Evolutionary conservation across 37 sponge, comb jelly and placozoan species (phyloP).

Genomic region (Trichoplax adhaerens): DNA sequence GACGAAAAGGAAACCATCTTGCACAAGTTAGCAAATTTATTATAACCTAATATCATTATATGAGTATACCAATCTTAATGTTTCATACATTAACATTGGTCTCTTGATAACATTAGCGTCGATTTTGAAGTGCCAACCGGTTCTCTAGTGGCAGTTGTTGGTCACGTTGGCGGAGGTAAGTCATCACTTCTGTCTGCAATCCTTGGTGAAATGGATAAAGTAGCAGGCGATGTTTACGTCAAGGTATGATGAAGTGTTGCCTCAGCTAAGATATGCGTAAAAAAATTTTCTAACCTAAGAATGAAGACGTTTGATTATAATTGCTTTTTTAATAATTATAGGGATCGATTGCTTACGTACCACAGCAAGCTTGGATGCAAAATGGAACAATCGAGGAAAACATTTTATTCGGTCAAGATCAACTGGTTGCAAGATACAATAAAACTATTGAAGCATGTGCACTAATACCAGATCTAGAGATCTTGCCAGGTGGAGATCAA

Average conservation of each 20-base stretch:
- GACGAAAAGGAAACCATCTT: too few species aligned
- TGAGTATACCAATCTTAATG: too few species aligned
- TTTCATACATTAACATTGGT: too few species aligned
- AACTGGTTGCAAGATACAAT: slow-evolving; percentile 31
- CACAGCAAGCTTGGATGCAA: slow-evolving; percentile 95
- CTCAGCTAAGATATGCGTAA: too few species aligned
- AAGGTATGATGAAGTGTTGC: too few species aligned
- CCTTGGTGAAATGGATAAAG: slow-evolving; percentile 93
- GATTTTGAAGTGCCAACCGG: slow-evolving; percentile 66
- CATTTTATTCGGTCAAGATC: slow-evolving; percentile 69
- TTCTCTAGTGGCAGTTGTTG: slow-evolving; percentile 85
- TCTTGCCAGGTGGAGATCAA: slow-evolving; percentile 88
- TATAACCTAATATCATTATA: too few species aligned
- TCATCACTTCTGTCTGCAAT: slow-evolving; percentile 86
- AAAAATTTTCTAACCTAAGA: too few species aligned
- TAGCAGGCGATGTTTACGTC: slow-evolving; percentile 35
- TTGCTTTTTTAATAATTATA: slow-evolving; percentile 2
- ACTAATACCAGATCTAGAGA: slow-evolving; percentile 75
- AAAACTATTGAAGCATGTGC: slow-evolving; percentile 63
- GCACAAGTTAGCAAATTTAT: too few species aligned
- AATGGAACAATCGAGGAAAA: slow-evolving; percentile 84
- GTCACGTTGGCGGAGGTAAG: slow-evolving; percentile 97
- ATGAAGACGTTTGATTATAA: too few species aligned
- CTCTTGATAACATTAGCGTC: slow-evolving; percentile 20
- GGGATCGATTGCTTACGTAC: slow-evolving; percentile 87